Evolutionary conservation across 2,888 invertebrate genomes (phyloP).

Genomic region (Disparrhopalites patrizii): DNA sequence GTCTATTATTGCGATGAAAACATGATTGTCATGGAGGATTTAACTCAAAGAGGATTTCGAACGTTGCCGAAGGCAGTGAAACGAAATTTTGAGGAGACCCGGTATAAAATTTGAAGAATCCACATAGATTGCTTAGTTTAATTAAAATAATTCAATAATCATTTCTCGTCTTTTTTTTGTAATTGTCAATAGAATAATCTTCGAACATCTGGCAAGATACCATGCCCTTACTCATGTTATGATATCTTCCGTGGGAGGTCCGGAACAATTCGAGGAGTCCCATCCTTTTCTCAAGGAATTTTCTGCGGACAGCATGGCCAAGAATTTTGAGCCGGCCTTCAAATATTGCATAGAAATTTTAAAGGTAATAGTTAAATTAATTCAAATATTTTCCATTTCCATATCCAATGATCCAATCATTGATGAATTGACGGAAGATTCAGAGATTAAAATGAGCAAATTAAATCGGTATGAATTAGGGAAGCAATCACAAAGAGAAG

Average conservation of each 20-base stretch:
- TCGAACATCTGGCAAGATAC: slow-evolving; percentile 15
- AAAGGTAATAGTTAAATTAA: background rate
- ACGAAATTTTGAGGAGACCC: slow-evolving; percentile 2
- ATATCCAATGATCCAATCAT: background rate
- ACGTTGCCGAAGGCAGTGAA: background rate
- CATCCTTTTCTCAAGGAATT: slow-evolving; percentile 14
- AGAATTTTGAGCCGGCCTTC: background rate
- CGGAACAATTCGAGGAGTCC: background rate
- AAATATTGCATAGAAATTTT: background rate
- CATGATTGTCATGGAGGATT: slow-evolving; percentile 15
- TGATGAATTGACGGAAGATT: background rate
- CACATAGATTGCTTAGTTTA: no score
- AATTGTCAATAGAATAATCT: slow-evolving; percentile 6
- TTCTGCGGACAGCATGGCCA: background rate
- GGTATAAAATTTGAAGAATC: no score
- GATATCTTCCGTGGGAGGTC: slow-evolving; percentile 1
- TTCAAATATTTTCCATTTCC: background rate
- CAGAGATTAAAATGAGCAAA: no score
- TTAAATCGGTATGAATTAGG: no score
- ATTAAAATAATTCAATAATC: no score
- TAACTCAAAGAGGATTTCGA: background rate
- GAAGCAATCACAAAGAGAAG: background rate
- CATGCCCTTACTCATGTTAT: slow-evolving; percentile 7
- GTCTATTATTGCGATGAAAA: slow-evolving; percentile 4
- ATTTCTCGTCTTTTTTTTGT: no score